Evolutionary conservation across 2,797 vertebrate genomes (phyloP).

Genomic region (Cichlasoma orientale): DNA sequence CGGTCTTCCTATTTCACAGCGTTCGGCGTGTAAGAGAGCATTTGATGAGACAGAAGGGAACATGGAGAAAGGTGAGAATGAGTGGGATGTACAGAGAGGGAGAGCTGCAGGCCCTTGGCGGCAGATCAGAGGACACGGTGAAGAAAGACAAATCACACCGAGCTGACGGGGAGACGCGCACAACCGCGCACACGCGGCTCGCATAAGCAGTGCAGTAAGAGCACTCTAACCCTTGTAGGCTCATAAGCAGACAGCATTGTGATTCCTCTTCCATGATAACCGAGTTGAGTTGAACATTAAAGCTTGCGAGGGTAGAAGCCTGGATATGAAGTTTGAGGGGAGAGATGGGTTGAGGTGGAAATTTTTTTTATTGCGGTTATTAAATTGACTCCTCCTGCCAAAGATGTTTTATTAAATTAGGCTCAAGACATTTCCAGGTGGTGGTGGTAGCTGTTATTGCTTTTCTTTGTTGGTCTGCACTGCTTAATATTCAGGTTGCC

Average conservation of each 20-base stretch:
- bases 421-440: slow-evolving; percentile 4
- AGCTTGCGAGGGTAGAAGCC: background rate
- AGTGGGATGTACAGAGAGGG: slow-evolving; percentile 29
- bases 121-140: slow-evolving; percentile 49
- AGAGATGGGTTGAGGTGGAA: background rate
- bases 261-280: background rate
- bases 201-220: slow-evolving; percentile 27
- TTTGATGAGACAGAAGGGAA: slow-evolving; percentile 28
- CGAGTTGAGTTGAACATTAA: slow-evolving; percentile 23
- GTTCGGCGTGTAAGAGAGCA: background rate
- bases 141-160: slow-evolving; percentile 35
- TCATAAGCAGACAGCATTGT: slow-evolving; percentile 21
- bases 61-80: slow-evolving; percentile 41
- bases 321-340: slow-evolving; percentile 1
- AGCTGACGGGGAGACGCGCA: slow-evolving; percentile 1
- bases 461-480: background rate
- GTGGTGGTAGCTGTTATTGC: background rate
- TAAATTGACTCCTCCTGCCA: slow-evolving; percentile 26
- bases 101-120: slow-evolving; percentile 50
- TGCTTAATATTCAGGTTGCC: background rate
- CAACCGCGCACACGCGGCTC: slow-evolving; percentile 6
- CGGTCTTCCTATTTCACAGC: background rate
- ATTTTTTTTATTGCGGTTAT: slow-evolving; percentile 1
- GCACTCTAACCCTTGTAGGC: background rate
- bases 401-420: slow-evolving; percentile 29